These are phyloP conservation scores for Melanchra persicariae DNA, from an alignment of 2,888 invertebrate genomes.

Conservation along the genomic window DNA sequence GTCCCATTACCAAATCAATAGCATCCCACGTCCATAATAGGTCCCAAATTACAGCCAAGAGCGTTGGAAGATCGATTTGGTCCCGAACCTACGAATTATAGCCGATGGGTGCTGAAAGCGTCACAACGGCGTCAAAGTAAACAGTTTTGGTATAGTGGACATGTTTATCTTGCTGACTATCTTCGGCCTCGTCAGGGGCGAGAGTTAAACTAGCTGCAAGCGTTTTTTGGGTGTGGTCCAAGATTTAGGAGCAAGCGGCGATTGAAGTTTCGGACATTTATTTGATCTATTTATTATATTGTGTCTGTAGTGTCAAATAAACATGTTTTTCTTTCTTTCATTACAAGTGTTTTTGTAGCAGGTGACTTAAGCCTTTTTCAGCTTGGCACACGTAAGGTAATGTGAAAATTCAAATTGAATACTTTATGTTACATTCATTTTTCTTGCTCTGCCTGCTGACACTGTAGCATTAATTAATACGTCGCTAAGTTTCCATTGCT, in stretches of 20 bases:
- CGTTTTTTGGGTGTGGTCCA: constrained; percentile 51
- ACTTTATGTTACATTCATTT: no score
- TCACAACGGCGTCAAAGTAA: constrained; percentile 70
- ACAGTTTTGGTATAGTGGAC: constrained; percentile 66
- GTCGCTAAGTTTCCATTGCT: background rate
- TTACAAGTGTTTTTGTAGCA: no score
- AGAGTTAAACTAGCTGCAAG: constrained; percentile 62
- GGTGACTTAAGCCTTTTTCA: no score
- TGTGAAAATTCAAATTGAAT: background rate
- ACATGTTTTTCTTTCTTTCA: no score
- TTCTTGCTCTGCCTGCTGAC: no score
- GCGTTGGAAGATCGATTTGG: constrained; percentile 55
- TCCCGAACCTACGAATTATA: constrained; percentile 51
- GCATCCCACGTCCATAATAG: constrained; percentile 55
- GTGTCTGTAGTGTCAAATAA: no score
- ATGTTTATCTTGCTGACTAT: constrained; percentile 74
- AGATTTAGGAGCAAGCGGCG: constrained; percentile 43
- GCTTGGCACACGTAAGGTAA: background rate
- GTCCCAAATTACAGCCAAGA: constrained; percentile 56
- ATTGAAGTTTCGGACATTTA: background rate
- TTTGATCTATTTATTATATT: background rate
- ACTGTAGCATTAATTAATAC: background rate
- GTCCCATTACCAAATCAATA: constrained; percentile 55
- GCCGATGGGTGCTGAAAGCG: constrained; percentile 50
- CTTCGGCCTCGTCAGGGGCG: constrained; percentile 75